Evolutionary conservation across 2,113 vertebrate genomes (phyloP).

Genomic region (Talpa occidentalis): DNA sequence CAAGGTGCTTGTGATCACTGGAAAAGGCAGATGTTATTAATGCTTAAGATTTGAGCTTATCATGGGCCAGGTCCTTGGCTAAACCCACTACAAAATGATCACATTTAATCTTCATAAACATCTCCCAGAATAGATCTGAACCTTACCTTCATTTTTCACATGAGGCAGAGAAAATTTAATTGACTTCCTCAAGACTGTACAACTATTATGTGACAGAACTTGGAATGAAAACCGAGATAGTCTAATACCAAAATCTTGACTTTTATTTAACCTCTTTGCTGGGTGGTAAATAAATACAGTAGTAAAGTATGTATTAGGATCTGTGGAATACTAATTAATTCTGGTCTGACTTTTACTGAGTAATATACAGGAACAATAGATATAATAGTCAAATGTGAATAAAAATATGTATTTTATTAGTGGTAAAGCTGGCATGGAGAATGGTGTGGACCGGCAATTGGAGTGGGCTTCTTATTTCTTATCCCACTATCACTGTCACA

Average conservation of each 20-base stretch:
- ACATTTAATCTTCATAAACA: conserved; percentile 14
- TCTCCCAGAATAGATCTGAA: conserved; percentile 25
- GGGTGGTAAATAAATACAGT: conserved; percentile 18
- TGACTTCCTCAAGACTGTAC: conserved; percentile 56
- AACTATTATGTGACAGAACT: conserved; percentile 2
- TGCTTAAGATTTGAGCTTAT: conserved; percentile 17
- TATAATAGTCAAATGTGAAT: not conserved
- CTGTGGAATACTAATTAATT: not conserved
- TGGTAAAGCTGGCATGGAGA: not conserved
- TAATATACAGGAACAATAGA: not conserved
- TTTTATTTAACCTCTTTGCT: conserved; percentile 19
- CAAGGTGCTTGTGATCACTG: not conserved
- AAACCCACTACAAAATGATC: not conserved
- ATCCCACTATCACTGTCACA: not conserved
- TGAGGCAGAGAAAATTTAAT: conserved; percentile 56
- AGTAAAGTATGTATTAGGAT: conserved; percentile 10
- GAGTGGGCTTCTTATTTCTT: not conserved
- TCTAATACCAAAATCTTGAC: not conserved
- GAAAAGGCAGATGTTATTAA: not conserved
- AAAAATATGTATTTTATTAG: not conserved
- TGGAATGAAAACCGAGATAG: conserved; percentile 46
- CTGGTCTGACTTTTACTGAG: not conserved
- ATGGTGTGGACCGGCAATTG: not conserved
- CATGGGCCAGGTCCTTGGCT: conserved; percentile 3
- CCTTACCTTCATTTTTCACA: conserved; percentile 31